phyloP scores from a whole-genome alignment of 2,797 vertebrate genomes.

The Toxotes lorentzi region DNA sequence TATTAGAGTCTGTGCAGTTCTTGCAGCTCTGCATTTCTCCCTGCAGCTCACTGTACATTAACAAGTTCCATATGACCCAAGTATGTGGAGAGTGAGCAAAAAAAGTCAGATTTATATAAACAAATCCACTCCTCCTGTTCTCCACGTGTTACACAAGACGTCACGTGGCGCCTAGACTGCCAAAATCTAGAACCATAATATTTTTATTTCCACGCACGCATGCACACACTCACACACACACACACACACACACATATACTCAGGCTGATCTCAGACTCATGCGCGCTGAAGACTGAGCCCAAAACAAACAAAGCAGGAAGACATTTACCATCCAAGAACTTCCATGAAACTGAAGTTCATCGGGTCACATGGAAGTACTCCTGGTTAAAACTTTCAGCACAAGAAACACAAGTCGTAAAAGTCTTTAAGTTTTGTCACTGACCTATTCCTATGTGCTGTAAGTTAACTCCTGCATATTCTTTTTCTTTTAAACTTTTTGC shows the following conservation, averaged over 20 bases:
- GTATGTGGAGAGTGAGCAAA: slow-evolving; percentile 32
- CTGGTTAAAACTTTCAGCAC: slow-evolving; percentile 14
- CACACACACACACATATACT: slow-evolving; percentile 23
- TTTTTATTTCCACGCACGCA: slow-evolving; percentile 61
- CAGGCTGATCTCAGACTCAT: slow-evolving; percentile 12
- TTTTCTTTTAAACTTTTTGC: slow-evolving; percentile 15
- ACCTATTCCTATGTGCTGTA: neutral
- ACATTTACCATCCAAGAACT: slow-evolving; percentile 47
- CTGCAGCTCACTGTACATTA: slow-evolving; percentile 54
- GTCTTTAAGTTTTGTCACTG: neutral
- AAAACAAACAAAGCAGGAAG: slow-evolving; percentile 53
- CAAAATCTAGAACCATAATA: slow-evolving; percentile 74
- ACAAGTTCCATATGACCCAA: slow-evolving; percentile 72
- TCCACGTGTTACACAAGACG: slow-evolving; percentile 61
- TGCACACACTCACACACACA: slow-evolving; percentile 2
- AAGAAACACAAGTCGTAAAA: neutral
- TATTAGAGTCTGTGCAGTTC: neutral
- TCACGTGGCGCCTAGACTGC: slow-evolving; percentile 69
- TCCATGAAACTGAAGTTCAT: slow-evolving; percentile 48
- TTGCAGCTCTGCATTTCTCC: slow-evolving; percentile 21
- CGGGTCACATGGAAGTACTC: slow-evolving; percentile 25
- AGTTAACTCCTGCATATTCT: slow-evolving; percentile 2
- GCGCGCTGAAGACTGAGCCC: slow-evolving; percentile 18
- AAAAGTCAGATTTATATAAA: slow-evolving; percentile 48
- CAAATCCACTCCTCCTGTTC: slow-evolving; percentile 43